Evolutionary conservation across 2,113 vertebrate species (phyloP).

Genomic region (Rhegmatorhina hoffmannsi): DNA sequence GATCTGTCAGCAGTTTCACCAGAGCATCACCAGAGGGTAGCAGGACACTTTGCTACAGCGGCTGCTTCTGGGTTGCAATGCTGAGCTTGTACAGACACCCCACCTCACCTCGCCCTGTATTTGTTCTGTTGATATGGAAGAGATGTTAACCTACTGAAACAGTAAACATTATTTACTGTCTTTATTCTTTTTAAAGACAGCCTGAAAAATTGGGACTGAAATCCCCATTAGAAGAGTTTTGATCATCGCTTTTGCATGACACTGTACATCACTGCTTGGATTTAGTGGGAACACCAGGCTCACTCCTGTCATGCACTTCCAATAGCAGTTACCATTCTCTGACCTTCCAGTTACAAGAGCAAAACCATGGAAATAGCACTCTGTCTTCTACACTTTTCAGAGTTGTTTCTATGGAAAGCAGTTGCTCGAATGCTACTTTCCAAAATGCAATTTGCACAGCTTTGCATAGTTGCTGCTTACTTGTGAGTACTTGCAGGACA

Average conservation of each 20-base stretch:
- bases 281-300: neutral
- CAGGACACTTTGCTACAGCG: neutral
- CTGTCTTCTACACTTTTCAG: neutral
- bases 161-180: neutral
- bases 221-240: neutral
- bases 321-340: neutral
- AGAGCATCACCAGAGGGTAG: conserved; percentile 57
- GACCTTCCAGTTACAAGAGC: neutral
- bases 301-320: neutral
- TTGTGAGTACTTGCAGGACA: neutral
- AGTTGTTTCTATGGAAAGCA: neutral
- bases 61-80: fast-evolving
- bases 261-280: neutral
- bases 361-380: neutral
- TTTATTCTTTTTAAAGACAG: neutral
- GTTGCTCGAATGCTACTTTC: neutral
- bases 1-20: neutral
- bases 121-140: neutral
- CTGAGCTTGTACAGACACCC: fast-evolving
- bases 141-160: neutral
- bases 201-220: neutral
- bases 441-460: neutral
- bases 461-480: neutral
- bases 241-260: fast-evolving
- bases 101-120: neutral